phyloP scores from a whole-genome alignment of 2,888 invertebrate species.

The Heliconius charithonia region DNA sequence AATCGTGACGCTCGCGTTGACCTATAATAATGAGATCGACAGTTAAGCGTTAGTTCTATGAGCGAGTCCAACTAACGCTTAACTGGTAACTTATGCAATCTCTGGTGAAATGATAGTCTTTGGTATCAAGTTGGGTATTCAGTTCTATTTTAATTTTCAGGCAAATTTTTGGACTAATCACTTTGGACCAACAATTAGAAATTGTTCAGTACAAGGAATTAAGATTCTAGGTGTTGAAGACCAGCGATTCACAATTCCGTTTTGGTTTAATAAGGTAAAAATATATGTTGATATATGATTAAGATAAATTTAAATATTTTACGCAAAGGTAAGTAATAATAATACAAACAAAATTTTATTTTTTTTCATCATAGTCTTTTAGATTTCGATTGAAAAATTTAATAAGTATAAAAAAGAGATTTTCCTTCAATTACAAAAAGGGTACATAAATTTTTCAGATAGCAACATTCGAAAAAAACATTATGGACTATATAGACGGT shows the following conservation, averaged over 20 bases:
- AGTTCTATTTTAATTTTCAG: constrained; percentile 35
- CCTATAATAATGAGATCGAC: too few species aligned
- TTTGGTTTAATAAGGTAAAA: constrained; percentile 46
- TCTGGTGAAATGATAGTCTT: not conserved
- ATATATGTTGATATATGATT: constrained; percentile 17
- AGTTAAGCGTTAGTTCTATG: too few species aligned
- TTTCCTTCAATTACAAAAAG: not conserved
- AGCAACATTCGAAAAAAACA: not conserved
- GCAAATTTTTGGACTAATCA: constrained; percentile 47
- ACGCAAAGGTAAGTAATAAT: not conserved
- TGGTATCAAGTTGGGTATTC: not conserved
- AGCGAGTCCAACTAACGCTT: too few species aligned
- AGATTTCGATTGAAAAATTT: too few species aligned
- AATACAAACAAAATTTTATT: not conserved
- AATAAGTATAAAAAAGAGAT: too few species aligned
- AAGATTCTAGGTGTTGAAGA: constrained; percentile 50
- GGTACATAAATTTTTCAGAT: not conserved
- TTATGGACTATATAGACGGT: constrained; percentile 80
- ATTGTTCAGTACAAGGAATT: constrained; percentile 44
- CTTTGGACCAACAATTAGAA: constrained; percentile 49
- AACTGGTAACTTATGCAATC: too few species aligned
- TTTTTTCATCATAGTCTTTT: not conserved
- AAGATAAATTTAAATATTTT: not conserved
- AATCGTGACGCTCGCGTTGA: too few species aligned
- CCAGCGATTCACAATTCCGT: constrained; percentile 46